phyloP scores from a whole-genome alignment of 2,113 vertebrate species.

The Desmodus rotundus region DNA sequence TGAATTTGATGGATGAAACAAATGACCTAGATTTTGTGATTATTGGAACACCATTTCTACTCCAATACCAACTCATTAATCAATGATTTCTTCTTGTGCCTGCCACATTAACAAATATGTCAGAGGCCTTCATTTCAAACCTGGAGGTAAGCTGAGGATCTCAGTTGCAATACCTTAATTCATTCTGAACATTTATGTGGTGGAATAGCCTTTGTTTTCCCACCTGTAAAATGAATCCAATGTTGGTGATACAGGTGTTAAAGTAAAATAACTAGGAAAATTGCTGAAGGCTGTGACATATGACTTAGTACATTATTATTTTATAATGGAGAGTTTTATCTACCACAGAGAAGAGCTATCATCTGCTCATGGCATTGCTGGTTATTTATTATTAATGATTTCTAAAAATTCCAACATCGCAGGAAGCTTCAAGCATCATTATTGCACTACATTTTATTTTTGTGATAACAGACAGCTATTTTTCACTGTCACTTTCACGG shows the following conservation, averaged over 20 bases:
- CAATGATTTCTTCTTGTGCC: neutral
- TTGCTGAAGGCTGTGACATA: neutral
- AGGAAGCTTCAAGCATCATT: conserved; percentile 33
- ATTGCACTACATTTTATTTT: neutral
- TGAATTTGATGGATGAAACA: neutral
- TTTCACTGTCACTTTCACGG: conserved; percentile 39
- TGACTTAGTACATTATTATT: neutral
- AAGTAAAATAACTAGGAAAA: conserved; percentile 5
- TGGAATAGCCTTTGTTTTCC: conserved; percentile 34
- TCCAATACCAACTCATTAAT: neutral
- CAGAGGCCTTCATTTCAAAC: neutral
- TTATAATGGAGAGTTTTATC: conserved; percentile 28
- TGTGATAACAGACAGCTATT: conserved; percentile 35
- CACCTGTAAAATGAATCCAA: neutral
- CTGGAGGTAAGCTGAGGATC: neutral
- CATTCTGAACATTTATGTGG: neutral
- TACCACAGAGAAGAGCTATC: neutral
- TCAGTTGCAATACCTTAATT: neutral
- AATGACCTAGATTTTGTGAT: conserved; percentile 17
- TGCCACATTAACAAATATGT: neutral
- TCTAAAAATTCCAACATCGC: conserved; percentile 25
- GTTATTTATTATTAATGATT: conserved; percentile 45
- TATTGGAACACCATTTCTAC: neutral
- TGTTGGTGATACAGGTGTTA: neutral
- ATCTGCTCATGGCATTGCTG: neutral